Percentiles rank a stretch among this genome's conserved stretches.
These are phyloP conservation scores for Falco punctatus DNA, from an alignment of 2,113 vertebrate species.

Conservation along the genomic window DNA sequence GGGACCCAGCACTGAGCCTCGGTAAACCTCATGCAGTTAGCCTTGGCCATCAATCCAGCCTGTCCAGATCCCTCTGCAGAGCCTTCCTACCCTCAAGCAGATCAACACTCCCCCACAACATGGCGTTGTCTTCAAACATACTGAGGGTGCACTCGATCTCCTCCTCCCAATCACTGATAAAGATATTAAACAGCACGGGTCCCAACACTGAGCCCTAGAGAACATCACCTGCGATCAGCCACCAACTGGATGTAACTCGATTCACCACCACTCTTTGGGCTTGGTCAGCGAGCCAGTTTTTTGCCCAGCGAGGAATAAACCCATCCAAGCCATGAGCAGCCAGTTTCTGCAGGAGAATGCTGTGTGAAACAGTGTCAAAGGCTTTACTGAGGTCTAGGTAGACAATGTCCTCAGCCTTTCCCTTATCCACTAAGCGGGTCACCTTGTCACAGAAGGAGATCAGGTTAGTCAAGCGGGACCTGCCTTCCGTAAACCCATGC, in stretches of 20 bases:
- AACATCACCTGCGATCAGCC: neutral
- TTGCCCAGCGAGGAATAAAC: neutral
- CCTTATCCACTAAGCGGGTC: neutral
- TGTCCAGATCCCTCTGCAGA: neutral
- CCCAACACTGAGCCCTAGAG: neutral
- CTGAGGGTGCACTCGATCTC: neutral
- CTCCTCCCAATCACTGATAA: accelerated
- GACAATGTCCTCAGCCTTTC: neutral
- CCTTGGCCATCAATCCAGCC: neutral
- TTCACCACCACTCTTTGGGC: neutral
- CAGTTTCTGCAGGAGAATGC: neutral
- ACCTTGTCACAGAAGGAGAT: neutral
- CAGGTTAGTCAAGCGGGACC: neutral
- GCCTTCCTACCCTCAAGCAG: neutral
- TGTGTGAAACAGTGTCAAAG: neutral
- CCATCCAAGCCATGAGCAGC: neutral
- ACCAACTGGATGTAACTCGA: neutral
- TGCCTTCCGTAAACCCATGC: neutral
- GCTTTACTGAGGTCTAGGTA: neutral
- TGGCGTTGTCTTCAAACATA: neutral
- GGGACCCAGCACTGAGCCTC: neutral
- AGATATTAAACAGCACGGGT: neutral
- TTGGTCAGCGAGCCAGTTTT: neutral
- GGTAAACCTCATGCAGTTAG: no score
- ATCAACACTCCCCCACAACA: neutral